These are phyloP conservation scores for Drosophila austrosaltans DNA, from an alignment of 2,888 invertebrate species.

Conservation along the genomic window DNA sequence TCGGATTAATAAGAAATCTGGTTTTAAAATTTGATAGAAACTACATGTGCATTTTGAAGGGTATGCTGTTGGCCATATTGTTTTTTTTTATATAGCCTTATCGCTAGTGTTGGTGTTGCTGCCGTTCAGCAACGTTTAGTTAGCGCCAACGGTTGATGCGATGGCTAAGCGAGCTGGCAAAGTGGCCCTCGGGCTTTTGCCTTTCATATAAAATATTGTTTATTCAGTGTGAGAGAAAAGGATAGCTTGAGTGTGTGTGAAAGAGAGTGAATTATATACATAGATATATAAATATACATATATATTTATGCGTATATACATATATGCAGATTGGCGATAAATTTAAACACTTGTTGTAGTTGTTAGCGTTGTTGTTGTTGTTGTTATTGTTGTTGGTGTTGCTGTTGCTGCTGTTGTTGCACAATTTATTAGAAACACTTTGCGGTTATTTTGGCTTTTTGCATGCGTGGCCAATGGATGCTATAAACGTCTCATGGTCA, in stretches of 20 bases:
- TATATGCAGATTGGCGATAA: constrained; percentile 68
- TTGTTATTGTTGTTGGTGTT: constrained; percentile 55
- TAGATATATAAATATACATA: neutral
- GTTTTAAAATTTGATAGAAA: too few relatives aligned
- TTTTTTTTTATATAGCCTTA: neutral
- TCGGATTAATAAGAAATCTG: too few relatives aligned
- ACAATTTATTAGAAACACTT: constrained; percentile 78
- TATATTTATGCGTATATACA: neutral
- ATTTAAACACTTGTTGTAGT: constrained; percentile 79
- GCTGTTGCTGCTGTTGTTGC: constrained; percentile 61
- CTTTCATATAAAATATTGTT: constrained; percentile 72
- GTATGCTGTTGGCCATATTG: neutral
- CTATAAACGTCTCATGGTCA: constrained; percentile 64
- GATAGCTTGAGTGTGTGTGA: constrained; percentile 14
- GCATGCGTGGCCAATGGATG: constrained; percentile 62
- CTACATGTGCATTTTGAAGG: neutral
- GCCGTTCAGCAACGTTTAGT: constrained; percentile 59
- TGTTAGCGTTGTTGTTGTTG: constrained; percentile 54
- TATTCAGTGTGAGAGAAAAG: constrained; percentile 41
- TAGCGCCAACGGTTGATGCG: constrained; percentile 57
- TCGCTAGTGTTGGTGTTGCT: constrained; percentile 16
- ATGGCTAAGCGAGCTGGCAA: constrained; percentile 51
- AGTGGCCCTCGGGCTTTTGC: constrained; percentile 50
- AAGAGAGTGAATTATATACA: neutral
- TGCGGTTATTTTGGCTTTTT: constrained; percentile 68